These are phyloP conservation scores for Ataeniobius toweri DNA, from an alignment of 2,797 vertebrate species.

Conservation along the genomic window DNA sequence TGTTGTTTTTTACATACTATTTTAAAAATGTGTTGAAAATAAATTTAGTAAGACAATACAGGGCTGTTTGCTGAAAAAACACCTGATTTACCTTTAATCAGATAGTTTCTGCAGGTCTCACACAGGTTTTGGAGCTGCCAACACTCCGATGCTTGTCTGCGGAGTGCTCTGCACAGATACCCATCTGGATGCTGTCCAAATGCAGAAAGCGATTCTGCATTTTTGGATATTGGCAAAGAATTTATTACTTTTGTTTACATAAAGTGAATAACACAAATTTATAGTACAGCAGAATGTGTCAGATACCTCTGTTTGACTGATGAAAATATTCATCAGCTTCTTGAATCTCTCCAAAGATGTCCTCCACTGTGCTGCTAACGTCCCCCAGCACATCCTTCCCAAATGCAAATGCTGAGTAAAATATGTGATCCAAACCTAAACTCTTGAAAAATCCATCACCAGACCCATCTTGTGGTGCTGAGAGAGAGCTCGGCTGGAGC, in stretches of 20 bases:
- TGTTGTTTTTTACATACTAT: too few relatives aligned
- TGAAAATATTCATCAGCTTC: conserved; percentile 57
- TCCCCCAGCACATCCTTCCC: conserved; percentile 78
- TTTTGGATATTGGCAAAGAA: conserved; percentile 15
- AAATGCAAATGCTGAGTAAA: conserved; percentile 79
- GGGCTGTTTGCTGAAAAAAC: neutral
- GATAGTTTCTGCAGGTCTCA: conserved; percentile 79
- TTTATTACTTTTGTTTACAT: neutral
- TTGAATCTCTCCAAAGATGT: conserved; percentile 68
- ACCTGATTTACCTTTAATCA: conserved; percentile 74
- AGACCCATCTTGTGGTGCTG: conserved; percentile 46
- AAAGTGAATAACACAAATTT: neutral
- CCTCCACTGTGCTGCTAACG: conserved; percentile 71
- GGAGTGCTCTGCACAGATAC: conserved; percentile 72
- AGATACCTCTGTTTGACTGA: conserved; percentile 70
- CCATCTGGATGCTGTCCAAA: conserved; percentile 32
- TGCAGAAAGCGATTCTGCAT: conserved; percentile 10
- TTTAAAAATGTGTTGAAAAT: neutral
- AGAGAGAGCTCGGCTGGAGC: conserved; percentile 52
- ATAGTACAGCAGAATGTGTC: neutral
- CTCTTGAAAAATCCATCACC: conserved; percentile 44
- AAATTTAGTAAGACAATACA: neutral
- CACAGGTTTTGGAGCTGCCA: conserved; percentile 80
- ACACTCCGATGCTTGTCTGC: conserved; percentile 82
- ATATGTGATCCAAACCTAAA: conserved; percentile 67